These are phyloP conservation scores for Monopterus albus DNA, from an alignment of 2,113 vertebrate species.

Conservation along the genomic window DNA sequence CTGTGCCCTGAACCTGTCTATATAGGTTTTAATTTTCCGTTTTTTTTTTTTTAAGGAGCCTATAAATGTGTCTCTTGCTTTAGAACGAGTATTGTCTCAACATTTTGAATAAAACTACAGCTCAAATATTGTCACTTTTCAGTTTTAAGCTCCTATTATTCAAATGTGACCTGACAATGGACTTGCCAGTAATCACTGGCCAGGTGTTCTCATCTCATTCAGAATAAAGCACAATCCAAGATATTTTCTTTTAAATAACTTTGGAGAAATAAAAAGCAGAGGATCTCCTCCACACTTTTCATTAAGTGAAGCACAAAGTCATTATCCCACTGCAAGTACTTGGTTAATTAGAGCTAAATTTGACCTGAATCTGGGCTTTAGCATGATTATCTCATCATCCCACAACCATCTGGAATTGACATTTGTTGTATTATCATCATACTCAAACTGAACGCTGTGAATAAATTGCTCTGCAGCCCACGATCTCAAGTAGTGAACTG, in stretches of 20 bases:
- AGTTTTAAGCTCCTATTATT: not conserved
- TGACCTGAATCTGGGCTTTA: not conserved
- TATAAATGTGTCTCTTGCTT: not conserved
- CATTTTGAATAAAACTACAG: not conserved
- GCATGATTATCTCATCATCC: not conserved
- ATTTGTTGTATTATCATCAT: not conserved
- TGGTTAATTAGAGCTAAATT: conserved; percentile 7
- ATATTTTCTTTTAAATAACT: not conserved
- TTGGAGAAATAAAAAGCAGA: not conserved
- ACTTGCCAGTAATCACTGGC: too few species aligned
- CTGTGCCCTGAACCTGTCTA: not conserved
- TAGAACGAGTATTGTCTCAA: not conserved
- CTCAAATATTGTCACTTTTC: conserved; percentile 14
- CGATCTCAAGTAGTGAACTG: not conserved
- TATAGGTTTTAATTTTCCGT: not conserved
- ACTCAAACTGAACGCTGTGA: not conserved
- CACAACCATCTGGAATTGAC: not conserved
- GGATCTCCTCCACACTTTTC: not conserved
- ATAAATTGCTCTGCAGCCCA: not conserved
- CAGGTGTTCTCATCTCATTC: not conserved
- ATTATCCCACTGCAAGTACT: not conserved
- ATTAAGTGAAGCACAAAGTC: not conserved
- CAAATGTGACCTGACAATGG: not conserved
- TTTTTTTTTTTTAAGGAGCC: conserved; percentile 1
- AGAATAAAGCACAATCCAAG: too few species aligned